Conservation (phyloP, 2,888 invertebrate species). For the Orthosia incerta region DNA sequence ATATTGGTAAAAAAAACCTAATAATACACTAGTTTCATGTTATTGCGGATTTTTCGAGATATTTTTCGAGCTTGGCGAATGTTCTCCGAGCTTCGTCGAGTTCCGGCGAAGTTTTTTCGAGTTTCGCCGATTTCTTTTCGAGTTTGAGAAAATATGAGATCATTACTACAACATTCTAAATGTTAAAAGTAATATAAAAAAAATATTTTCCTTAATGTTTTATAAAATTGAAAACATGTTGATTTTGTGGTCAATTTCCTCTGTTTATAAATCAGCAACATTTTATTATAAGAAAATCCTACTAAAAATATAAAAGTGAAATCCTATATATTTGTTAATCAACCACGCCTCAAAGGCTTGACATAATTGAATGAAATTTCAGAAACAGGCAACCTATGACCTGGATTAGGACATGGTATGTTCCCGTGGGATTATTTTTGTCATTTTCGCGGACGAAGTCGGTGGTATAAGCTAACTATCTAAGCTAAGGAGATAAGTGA, state of each 20-base stretch:
- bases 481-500: not conserved
- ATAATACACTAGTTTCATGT: constrained; percentile 55
- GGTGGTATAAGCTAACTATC: too few relatives aligned
- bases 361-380: too few relatives aligned
- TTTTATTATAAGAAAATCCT: too few relatives aligned
- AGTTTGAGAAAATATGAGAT: constrained; percentile 44
- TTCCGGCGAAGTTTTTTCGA: not conserved
- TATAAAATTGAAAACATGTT: not conserved
- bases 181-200: constrained; percentile 10
- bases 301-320: too few relatives aligned
- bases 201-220: not conserved
- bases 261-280: not conserved
- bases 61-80: constrained; percentile 9
- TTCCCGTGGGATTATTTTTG: too few relatives aligned
- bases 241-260: not conserved
- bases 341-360: too few relatives aligned
- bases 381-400: too few relatives aligned
- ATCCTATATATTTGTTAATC: too few relatives aligned
- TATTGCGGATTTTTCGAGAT: constrained; percentile 37
- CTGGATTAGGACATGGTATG: too few relatives aligned
- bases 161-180: constrained; percentile 44
- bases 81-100: not conserved
- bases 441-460: too few relatives aligned
- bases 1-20: constrained; percentile 63
- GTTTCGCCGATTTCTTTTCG: not conserved